Evolutionary conservation across 2,797 vertebrate genomes (phyloP).

Genomic region (Nannoperca australis): DNA sequence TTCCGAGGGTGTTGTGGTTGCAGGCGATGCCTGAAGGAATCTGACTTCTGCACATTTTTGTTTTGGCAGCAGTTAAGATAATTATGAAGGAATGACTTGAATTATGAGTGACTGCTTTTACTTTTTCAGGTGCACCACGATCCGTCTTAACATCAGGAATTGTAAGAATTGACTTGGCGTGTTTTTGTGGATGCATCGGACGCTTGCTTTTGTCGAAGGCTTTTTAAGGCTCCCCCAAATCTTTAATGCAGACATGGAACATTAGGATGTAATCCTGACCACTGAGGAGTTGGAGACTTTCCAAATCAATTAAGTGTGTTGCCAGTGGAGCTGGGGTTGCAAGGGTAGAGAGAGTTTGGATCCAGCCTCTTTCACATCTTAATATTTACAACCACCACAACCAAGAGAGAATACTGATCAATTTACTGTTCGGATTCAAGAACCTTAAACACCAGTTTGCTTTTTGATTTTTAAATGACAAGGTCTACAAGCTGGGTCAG

Average conservation of each 20-base stretch:
- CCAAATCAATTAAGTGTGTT: constrained; percentile 52
- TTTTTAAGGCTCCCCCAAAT: constrained; percentile 44
- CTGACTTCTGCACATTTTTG: constrained; percentile 27
- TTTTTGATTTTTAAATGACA: neutral
- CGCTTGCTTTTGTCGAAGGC: constrained; percentile 28
- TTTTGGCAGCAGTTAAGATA: constrained; percentile 59
- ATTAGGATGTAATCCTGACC: constrained; percentile 47
- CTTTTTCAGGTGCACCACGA: constrained; percentile 1
- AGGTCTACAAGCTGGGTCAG: neutral
- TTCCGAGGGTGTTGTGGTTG: constrained; percentile 30
- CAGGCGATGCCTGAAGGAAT: constrained; percentile 36
- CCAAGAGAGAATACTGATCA: neutral
- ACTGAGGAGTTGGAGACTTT: constrained; percentile 46
- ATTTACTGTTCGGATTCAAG: constrained; percentile 3
- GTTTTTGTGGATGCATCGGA: constrained; percentile 11
- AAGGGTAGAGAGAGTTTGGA: constrained; percentile 11
- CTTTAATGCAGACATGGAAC: constrained; percentile 48
- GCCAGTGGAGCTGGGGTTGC: constrained; percentile 36
- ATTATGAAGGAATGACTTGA: constrained; percentile 45
- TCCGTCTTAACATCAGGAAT: constrained; percentile 51
- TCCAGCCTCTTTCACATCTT: constrained; percentile 6
- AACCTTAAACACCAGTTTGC: neutral
- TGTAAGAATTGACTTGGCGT: constrained; percentile 45
- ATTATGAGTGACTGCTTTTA: constrained; percentile 60
- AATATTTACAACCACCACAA: constrained; percentile 5